Percentiles rank a stretch among this genome's conserved stretches.
phyloP scores from a whole-genome alignment of 2,797 vertebrate genomes.

The Podarcis siculus region DNA sequence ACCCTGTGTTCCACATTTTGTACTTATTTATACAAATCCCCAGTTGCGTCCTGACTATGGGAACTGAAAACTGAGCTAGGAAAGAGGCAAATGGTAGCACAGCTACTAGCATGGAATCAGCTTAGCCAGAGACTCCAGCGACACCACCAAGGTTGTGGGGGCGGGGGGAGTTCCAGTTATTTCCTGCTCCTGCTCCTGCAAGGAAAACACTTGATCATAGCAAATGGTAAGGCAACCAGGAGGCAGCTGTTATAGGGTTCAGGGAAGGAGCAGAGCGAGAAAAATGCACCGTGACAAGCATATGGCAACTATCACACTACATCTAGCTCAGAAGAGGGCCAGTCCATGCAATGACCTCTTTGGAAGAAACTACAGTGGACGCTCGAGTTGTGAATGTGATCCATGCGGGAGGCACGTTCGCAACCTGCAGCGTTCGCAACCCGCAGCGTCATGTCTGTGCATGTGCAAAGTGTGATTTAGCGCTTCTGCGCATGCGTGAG shows the following conservation, averaged over 20 bases:
- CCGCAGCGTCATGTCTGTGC: too few species aligned
- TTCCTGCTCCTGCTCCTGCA: background rate
- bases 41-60: background rate
- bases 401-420: too few species aligned
- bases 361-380: background rate
- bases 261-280: background rate
- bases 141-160: background rate
- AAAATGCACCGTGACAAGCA: slow-evolving; percentile 17
- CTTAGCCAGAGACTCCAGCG: background rate
- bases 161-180: background rate
- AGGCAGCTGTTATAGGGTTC: slow-evolving; percentile 24
- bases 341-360: background rate
- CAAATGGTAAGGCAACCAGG: background rate
- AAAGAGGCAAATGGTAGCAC: background rate
- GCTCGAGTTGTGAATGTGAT: too few species aligned
- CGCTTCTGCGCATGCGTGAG: too few species aligned
- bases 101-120: background rate
- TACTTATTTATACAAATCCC: slow-evolving; percentile 2
- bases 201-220: background rate
- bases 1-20: background rate
- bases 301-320: background rate
- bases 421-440: too few species aligned
- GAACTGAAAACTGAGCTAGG: background rate
- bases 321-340: background rate
- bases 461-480: too few species aligned